phyloP scores from a whole-genome alignment of 2,888 invertebrate species.

The Neoaliturus tenellus region DNA sequence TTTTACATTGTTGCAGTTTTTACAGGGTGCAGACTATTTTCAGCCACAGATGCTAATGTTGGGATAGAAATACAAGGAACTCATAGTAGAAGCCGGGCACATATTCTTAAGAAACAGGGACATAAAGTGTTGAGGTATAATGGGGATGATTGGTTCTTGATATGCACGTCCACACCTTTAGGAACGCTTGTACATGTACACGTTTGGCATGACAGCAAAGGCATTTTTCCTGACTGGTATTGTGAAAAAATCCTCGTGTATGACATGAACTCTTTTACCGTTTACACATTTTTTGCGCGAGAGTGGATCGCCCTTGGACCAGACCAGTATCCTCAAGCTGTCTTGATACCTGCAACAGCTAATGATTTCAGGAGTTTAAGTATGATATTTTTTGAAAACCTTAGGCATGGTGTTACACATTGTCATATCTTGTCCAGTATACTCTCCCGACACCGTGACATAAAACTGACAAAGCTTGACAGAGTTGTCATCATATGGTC shows the following conservation, averaged over 20 bases:
- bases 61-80: background rate
- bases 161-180: background rate
- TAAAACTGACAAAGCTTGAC: constrained; percentile 10
- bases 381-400: constrained; percentile 3
- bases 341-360: background rate
- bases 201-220: constrained; percentile 7
- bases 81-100: background rate
- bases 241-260: background rate
- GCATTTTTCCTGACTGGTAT: background rate
- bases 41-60: background rate
- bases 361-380: background rate
- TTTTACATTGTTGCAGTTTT: constrained; percentile 7
- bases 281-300: background rate
- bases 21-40: background rate
- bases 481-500: background rate
- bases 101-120: background rate
- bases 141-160: constrained; percentile 8
- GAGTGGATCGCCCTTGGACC: background rate
- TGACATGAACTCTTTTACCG: background rate
- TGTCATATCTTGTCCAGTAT: background rate
- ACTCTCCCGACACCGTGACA: background rate
- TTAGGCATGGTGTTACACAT: background rate
- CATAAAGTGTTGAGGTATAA: background rate
- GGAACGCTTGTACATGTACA: background rate
- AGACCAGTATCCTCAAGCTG: background rate